Evolutionary conservation across 23 tunicate genomes (phyloP), one percentile per base, ranked within the genome.

Genomic region (Diplosoma virens): DNA sequence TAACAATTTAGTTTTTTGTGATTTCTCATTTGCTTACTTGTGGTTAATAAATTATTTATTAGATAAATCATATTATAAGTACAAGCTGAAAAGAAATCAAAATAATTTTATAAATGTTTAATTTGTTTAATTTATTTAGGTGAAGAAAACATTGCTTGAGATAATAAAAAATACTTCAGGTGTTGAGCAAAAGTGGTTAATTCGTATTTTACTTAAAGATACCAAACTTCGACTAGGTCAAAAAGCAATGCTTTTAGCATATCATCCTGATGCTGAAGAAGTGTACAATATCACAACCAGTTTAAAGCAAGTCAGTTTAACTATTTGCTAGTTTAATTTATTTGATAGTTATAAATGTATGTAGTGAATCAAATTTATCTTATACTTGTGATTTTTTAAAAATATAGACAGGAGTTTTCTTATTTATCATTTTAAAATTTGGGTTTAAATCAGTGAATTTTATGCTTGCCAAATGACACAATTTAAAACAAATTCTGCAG

Each of bases 181-280:
- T 25, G 27, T 78, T 37, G 89, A 90, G 48, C 97, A 90, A 56
- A 90, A 90, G 67, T 90, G 97, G 97, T 48, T 90, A 33, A 90
- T 90, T 41, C 76, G 97, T 14, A 84, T 90, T 36, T 30, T 90
- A 70, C 66, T 90, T 9, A 90, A 90, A 84, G 97, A 90, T 54
- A 83, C 76, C 33, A 90, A 79, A 67, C 79, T 90, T 0, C 48
- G 59, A 25, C 61, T 90, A 11, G 90, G 97, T 20, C 86, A 84
- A 41, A 64, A 79, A 32, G 77, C 75, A 16, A 64, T 90, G 9
- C 25, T 90, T 0, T 27, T 58, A 22, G 85, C 67, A 30, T 82
- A 78, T 67, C 97, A 90, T 59, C 81, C 81, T 25, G 97, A 84
- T 65, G 90, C 97, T 11, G 90, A 90, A 73, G 90, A 84, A 34